Evolutionary conservation across 2,113 vertebrate species (phyloP), one percentile per base, ranked within the genome.

Genomic region (Nymphicus hollandicus): DNA sequence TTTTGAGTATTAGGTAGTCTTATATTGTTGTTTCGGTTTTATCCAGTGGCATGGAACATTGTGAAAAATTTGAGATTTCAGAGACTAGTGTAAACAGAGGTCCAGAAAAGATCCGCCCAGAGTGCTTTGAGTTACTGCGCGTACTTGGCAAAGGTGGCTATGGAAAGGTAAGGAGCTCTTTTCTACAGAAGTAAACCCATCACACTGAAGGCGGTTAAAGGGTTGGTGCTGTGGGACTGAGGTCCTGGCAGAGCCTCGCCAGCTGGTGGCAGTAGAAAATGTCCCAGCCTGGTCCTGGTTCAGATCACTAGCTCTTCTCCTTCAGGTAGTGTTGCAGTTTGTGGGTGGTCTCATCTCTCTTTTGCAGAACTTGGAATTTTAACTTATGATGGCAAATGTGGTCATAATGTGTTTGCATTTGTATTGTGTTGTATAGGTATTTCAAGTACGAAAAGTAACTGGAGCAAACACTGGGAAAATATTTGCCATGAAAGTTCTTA

Each of bases 401-500:
- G 24, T 61, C 44, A 29, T 92, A 79, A 91, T 66, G 3, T 1
- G 11, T 58, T 41, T 94, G 35, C 33, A 56, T 17, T 80, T 95
- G 58, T 87, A 6, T 86, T 88, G 95, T 97, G 91, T 81, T 92
- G 52, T 94, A n/a, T 47, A 99, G 99, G 99, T 99, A 85, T 99
- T 99, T 88, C 99, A 99, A 98, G 99, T 99, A 85, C 98, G 99
- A 64, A 99, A 99, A 98, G 99, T 99, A 80, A 98, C 98, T 4
- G 99, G 99, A 96, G 98, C 98, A 63, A 98, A 98, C 95, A 99
- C 98, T 10, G 99, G 99, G 96, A 99, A 99, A 96, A 99, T 99
- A 97, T 99, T 99, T 98, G 99, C 99, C 52, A 99, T 99, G 99
- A 99, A 99, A 94, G 99, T 99, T 95, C 98, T 99, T 94, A 99